phyloP scores from a whole-genome alignment of 2,888 invertebrate genomes.

The Thymelicus acteon region DNA sequence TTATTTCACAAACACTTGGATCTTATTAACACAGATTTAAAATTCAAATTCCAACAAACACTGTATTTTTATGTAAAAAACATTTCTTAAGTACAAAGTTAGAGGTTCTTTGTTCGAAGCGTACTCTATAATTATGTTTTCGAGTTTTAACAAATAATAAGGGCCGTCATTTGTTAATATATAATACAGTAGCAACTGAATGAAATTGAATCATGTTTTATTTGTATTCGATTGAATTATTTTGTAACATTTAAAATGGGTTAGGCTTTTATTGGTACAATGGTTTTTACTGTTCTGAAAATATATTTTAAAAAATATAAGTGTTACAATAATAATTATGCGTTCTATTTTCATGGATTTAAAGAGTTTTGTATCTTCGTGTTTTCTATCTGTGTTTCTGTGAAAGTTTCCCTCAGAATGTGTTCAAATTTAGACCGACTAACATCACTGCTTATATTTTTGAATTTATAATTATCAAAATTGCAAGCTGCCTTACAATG shows the following conservation, averaged over 20 bases:
- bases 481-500: no score
- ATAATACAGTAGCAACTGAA: slow-evolving; percentile 25
- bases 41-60: background rate
- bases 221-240: background rate
- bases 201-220: slow-evolving; percentile 6
- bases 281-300: no score
- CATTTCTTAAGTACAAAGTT: slow-evolving; percentile 20
- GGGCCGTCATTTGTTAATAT: slow-evolving; percentile 13
- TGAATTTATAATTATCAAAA: no score
- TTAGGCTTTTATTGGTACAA: background rate
- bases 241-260: background rate
- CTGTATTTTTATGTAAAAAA: background rate
- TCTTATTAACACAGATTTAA: slow-evolving; percentile 1
- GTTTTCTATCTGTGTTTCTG: no score
- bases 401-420: no score
- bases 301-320: no score
- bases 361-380: no score
- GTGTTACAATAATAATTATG: no score
- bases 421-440: no score
- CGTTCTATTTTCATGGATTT: no score
- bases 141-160: slow-evolving; percentile 29
- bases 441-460: no score
- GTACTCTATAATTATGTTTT: slow-evolving; percentile 29
- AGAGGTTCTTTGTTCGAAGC: slow-evolving; percentile 12
- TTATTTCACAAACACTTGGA: background rate